Evolutionary conservation across 1,140 invertebrate genomes (phyloP).

Genomic region (Drosophila pseudoobscura): DNA sequence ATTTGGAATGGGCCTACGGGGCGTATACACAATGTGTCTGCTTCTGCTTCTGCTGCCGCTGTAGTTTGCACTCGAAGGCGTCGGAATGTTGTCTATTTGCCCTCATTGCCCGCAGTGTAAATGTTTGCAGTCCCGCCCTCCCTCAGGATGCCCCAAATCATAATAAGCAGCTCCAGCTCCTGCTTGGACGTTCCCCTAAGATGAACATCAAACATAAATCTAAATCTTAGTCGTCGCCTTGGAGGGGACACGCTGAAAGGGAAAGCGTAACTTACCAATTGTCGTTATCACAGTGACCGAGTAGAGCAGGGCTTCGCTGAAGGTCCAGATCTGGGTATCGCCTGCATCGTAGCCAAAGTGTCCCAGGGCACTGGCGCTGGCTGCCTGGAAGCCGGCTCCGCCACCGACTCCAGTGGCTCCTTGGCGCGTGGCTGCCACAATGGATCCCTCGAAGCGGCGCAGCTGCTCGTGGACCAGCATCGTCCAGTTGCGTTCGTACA

Average conservation of each 20-base stretch:
- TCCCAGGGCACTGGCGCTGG: constrained; percentile 54
- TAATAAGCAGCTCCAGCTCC: constrained; percentile 39
- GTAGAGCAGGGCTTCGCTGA: constrained; percentile 91
- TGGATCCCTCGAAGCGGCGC: constrained; percentile 89
- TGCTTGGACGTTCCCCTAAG: constrained; percentile 1
- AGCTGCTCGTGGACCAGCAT: constrained; percentile 89
- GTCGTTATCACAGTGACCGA: constrained; percentile 93
- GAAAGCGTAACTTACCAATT: constrained; percentile 86
- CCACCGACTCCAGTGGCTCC: constrained; percentile 35
- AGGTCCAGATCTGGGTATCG: constrained; percentile 87
- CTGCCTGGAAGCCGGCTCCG: constrained; percentile 26
- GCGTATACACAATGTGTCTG: constrained; percentile 64
- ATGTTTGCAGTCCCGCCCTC: constrained; percentile 62
- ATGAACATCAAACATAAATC: constrained; percentile 50
- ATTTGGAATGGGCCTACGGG: constrained; percentile 52
- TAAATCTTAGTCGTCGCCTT: constrained; percentile 23
- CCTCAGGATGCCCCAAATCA: constrained; percentile 48
- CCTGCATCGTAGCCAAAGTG: constrained; percentile 67
- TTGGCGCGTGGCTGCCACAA: constrained; percentile 88
- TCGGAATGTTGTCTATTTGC: constrained; percentile 23
- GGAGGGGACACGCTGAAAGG: background rate
- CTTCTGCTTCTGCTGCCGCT: constrained; percentile 7
- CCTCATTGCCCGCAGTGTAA: constrained; percentile 48
- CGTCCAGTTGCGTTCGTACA: constrained; percentile 93
- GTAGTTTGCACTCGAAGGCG: constrained; percentile 42